Conservation (phyloP, 1,140 invertebrate genomes). For the Drosophila cardini region DNA sequence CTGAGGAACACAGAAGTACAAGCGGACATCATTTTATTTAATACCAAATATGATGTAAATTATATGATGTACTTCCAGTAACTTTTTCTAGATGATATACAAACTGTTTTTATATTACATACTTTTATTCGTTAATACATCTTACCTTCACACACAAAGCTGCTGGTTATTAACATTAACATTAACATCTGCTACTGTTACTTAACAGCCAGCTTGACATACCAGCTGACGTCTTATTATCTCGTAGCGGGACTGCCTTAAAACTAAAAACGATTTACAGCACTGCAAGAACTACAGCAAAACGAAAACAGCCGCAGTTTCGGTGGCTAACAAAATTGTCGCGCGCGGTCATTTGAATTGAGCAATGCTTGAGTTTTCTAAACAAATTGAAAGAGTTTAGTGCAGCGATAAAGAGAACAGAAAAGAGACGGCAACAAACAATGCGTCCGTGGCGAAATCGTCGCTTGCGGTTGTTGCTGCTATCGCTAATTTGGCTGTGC, state of each 20-base stretch:
- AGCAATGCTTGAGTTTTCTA: not conserved
- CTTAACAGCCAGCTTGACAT: not conserved
- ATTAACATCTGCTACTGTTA: not conserved
- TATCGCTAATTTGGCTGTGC: constrained; percentile 21
- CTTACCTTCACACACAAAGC: no score
- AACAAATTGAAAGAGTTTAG: not conserved
- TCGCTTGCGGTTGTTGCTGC: not conserved
- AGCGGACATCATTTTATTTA: no score
- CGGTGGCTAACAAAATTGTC: not conserved
- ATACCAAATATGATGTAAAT: no score
- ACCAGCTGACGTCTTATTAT: not conserved
- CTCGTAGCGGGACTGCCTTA: not conserved
- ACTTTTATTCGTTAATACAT: no score
- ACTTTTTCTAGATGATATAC: no score
- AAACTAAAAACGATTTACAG: not conserved
- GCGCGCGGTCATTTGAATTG: constrained; percentile 34
- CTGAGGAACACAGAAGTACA: no score
- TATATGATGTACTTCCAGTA: no score
- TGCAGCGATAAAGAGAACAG: not conserved
- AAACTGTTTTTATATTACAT: no score
- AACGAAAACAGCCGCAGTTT: constrained; percentile 17
- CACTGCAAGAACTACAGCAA: constrained; percentile 1
- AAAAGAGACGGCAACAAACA: not conserved
- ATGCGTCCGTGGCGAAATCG: constrained; percentile 53
- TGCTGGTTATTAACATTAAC: no score